A percentile compares a stretch with the other conserved stretches of the same genome.
Evolutionary conservation across 2,113 vertebrate species (phyloP).

Genomic region (Platichthys stellatus): DNA sequence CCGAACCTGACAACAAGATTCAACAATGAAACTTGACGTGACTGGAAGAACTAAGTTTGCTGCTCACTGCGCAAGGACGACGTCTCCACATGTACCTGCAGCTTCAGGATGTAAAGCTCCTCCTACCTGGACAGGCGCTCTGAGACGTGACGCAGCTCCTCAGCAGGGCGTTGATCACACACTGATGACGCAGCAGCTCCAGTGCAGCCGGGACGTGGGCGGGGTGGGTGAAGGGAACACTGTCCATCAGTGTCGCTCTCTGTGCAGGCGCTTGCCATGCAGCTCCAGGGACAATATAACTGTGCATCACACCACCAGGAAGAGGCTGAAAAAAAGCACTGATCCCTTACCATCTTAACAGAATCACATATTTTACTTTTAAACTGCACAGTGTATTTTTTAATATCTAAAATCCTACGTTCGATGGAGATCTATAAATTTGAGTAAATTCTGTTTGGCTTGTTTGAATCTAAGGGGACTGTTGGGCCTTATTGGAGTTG

Average conservation of each 20-base stretch:
- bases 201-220: constrained; percentile 82
- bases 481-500: not conserved
- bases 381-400: too few species aligned
- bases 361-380: too few species aligned
- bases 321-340: constrained; percentile 71
- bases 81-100: too few species aligned
- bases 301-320: constrained; percentile 78
- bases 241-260: constrained; percentile 73
- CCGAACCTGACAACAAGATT: constrained; percentile 63
- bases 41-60: too few species aligned
- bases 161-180: constrained; percentile 82
- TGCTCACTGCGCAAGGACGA: not conserved
- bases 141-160: constrained; percentile 79
- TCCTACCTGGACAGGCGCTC: constrained; percentile 65
- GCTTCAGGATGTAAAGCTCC: not conserved
- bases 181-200: constrained; percentile 85
- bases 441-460: too few species aligned
- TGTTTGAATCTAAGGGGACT: too few species aligned
- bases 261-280: constrained; percentile 55
- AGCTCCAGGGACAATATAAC: constrained; percentile 77
- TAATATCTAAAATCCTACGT: too few species aligned
- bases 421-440: too few species aligned
- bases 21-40: not conserved
- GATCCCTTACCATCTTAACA: too few species aligned
- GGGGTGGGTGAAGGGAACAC: constrained; percentile 85